Base-by-base conservation (phyloP, 2,888 invertebrate genomes). In the Scrobipalpa costella region DNA sequence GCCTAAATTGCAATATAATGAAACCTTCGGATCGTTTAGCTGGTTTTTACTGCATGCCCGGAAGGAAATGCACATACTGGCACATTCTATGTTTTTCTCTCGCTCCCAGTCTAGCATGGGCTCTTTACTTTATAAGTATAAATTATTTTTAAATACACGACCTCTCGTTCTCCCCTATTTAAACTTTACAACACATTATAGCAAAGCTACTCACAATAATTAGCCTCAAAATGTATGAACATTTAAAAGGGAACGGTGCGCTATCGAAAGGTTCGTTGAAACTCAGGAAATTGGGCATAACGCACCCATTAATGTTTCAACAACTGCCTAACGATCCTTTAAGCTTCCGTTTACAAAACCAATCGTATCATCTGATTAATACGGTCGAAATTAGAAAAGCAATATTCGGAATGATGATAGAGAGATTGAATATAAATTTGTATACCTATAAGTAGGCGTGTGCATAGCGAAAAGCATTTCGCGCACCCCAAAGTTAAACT, bases 241-340 rank as follows among this genome's bases (percentile, higher is more conserved):
- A 64, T 73, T 75, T 71, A 70, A 75, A 74, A 84, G 82, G 84
- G 81, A 81, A 81, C n/a, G n/a, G n/a, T n/a, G n/a, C 83, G 83
- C 83, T 83, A 83, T 83, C 86, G 83, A 86, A 85, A 83, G 81
- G 81, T 80, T 81, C 81, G 84, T 83, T 84, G 85, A 86, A 85
- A 86, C 85, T 84, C 86, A 86, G 88, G 88, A 90, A 89, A 89
- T 89, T 90, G 89, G 84, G 88, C 88, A 88, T 88, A 87, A 88
- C 86, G 83, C 77, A 74, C 77, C 82, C 81, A 85, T 90, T 88
- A 89, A 89, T 88, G 88, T 88, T 90, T 88, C 83, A 88, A 85
- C 84, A 83, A 85, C 85, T 85, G 85, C 85, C 85, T 83, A 82
- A 72, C 83, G 84, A 85, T 87, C 86, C 80, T 72, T 72, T 69